Evolutionary conservation across 1,140 invertebrate species (phyloP), one percentile per base, ranked within the genome.

Genomic region (Anastrepha obliqua): DNA sequence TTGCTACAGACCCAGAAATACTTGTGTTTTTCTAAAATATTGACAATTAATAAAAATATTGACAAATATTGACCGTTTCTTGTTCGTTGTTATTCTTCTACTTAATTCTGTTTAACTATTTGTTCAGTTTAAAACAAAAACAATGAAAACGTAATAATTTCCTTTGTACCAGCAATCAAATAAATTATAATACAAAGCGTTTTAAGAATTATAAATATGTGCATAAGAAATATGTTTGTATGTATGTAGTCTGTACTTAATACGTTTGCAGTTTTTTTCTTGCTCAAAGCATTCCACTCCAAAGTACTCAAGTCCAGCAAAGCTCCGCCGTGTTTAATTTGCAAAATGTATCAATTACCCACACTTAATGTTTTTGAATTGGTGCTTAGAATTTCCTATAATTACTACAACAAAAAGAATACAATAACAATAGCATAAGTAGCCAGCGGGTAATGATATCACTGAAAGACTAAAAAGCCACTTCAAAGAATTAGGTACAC

Each of bases 341-440:
- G 70, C 70, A 42, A 74, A 74, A 74, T 15, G 39, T 74, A 74
- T 74, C 70, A 74, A 74, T 74, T 74, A 74, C 70, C 42, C 39
- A 74, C 4, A 7, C 44, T 74, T 13, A 74, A 74, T 17, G 17
- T 9, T n/a, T 17, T 44, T 7, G 9, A 74, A 51, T 74, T n/a
- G 42, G 15, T 51, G 44, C 70, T 47, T 74, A 74, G 17, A 13
- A 29, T 29, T 47, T n/a, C 3, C 42, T 74, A 51, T 74, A 74
- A 47, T 47, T 74, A 74, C 44, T 11, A 15, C 70, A 51, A 74
- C 44, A 74, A 47, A 44, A 6, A 2, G 42, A 1, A 17, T 5
- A 74, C 44, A 74, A 74, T n/a, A 74, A 20, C 15, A 74, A 74
- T 2, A 47, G 17, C 13, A 74, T 17, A 74, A 74, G 70, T 74